Conservation (phyloP, 2,888 invertebrate species). For the Masnerella sp. region DNA sequence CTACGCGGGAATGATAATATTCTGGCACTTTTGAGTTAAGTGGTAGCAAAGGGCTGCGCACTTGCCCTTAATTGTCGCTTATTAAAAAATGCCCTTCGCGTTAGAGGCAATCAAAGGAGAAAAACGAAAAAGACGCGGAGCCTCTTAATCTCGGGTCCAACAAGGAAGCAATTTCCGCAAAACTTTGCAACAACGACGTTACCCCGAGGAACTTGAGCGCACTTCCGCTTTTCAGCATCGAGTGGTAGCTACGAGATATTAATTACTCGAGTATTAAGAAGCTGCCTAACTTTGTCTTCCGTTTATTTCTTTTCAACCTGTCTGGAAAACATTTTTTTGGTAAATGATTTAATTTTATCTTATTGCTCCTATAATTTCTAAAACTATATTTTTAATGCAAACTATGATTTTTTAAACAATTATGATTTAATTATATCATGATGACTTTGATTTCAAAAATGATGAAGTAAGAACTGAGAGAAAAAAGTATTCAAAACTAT, state of each 20-base stretch:
- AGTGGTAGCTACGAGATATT: conserved; percentile 57
- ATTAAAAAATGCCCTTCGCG: conserved; percentile 71
- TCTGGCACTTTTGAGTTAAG: conserved; percentile 20
- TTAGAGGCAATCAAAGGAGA: conserved; percentile 51
- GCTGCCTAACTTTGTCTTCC: conserved; percentile 60
- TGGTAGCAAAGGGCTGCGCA: conserved; percentile 33
- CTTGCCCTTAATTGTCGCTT: conserved; percentile 72
- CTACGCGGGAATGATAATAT: conserved; percentile 14
- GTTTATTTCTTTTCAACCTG: conserved; percentile 10
- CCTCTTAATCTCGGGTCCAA: conserved; percentile 58
- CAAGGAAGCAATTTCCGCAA: conserved; percentile 58
- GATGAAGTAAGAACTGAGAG: no score
- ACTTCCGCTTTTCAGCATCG: conserved; percentile 58
- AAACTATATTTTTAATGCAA: background rate
- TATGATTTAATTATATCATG: no score
- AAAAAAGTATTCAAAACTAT: no score
- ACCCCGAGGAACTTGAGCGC: conserved; percentile 46
- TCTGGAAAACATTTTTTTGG: no score
- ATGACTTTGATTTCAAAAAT: no score
- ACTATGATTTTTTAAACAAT: no score
- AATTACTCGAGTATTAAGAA: conserved; percentile 58
- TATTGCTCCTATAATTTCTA: no score
- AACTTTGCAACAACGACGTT: conserved; percentile 55
- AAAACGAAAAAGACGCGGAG: conserved; percentile 42
- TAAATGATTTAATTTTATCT: no score